Conservation (phyloP, 2,888 invertebrate species). For the Cosmia pyralina region DNA sequence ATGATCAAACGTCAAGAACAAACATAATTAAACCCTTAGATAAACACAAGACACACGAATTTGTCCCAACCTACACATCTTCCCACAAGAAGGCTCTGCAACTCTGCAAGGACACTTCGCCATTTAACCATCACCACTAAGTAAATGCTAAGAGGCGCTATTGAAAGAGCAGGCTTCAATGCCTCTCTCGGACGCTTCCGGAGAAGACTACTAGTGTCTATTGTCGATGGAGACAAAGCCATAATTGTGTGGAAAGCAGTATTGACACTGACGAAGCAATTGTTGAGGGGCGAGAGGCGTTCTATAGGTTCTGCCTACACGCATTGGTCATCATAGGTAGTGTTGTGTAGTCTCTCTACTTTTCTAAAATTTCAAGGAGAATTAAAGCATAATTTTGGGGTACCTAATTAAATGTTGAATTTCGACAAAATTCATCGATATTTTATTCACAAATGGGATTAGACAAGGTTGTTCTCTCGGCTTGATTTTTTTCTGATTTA, state of each 20-base stretch:
- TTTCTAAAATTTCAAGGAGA: background rate
- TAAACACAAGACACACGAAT: background rate
- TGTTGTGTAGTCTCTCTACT: background rate
- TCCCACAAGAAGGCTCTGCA: background rate
- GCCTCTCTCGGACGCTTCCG: conserved; percentile 30
- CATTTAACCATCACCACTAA: background rate
- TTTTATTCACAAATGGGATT: no score
- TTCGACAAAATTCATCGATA: background rate
- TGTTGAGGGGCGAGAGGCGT: conserved; percentile 1
- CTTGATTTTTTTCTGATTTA: background rate
- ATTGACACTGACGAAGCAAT: conserved; percentile 41
- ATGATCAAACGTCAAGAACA: background rate
- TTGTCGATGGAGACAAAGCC: conserved; percentile 43
- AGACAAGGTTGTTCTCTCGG: no score
- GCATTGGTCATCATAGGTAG: background rate
- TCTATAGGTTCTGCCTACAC: background rate
- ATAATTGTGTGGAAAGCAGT: conserved; percentile 13
- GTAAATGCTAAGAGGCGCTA: conserved; percentile 8
- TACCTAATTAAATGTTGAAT: background rate
- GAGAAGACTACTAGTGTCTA: conserved; percentile 23
- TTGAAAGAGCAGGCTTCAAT: conserved; percentile 29
- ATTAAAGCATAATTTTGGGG: background rate
- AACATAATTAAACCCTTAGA: background rate
- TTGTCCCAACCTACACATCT: background rate
- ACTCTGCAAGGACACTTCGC: background rate